Evolutionary conservation across 2,888 invertebrate genomes (phyloP), one percentile per base, ranked within the genome.

Genomic region (Aleiodes alternator): DNA sequence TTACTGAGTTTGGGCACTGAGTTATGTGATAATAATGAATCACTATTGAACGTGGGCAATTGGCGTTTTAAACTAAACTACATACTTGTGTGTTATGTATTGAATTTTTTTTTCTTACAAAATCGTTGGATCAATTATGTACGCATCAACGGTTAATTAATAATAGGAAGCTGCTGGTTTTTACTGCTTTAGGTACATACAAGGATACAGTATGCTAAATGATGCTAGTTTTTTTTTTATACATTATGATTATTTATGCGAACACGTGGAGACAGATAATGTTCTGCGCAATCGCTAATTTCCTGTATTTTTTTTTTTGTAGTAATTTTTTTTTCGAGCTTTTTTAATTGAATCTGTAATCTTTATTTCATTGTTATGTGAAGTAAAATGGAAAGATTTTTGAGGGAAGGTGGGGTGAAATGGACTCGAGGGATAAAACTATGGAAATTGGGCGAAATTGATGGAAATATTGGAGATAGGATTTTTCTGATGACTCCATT

Each of bases 121-220:
- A 34, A 48, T 55, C 14, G 43, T 16, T 14, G 64, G 11, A 38
- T 43, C 38, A 56, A 73, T 73, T 66, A 66, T 73, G 53, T 23
- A 73, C 43, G 31, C 73, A 55, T 48, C 51, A 55, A 56, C 23
- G 34, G 31, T 55, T 61, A 73, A 73, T 64, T 73, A 56, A 11
- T 66, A 48, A 56, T 66, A 38, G 64, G 64, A 53, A 38, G 61
- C 53, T 55, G 23, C 29, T 8, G 29, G 31, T 61, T 64, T 23
- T 69, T 69, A 69, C 69, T 69, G 9, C 16, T 69, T 69, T 64
- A 14, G 55, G 72, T 34, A 16, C 11, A 12, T 34, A 8, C 73
- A 73, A 73, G 73, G 73, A 66, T 73, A 43, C 48, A 12, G 9
- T 66, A 72, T 72, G 64, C 55, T 53, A 66, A 72, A 64, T 64